phyloP scores from a whole-genome alignment of 2,113 vertebrate species.

The Alligator sinensis region DNA sequence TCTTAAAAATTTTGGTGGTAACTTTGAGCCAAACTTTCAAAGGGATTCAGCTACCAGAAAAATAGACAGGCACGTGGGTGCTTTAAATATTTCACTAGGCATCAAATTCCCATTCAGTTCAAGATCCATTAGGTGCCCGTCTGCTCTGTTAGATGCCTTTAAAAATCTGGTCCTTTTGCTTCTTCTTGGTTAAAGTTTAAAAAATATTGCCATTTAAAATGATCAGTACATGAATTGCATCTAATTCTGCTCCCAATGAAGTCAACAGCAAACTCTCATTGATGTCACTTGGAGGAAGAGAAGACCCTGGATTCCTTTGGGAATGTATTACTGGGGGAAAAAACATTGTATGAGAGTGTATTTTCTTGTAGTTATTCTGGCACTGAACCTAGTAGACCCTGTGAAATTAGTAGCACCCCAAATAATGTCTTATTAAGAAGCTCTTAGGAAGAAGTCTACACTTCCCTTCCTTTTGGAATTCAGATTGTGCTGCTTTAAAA shows the following conservation, averaged over 20 bases:
- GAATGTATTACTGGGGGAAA: background rate
- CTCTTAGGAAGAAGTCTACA: background rate
- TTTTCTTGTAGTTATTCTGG: background rate
- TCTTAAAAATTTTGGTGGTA: background rate
- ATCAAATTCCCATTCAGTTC: background rate
- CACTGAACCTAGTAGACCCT: background rate
- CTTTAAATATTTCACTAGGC: fast-evolving
- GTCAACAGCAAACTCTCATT: background rate
- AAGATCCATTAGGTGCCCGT: background rate
- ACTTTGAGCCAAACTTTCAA: background rate
- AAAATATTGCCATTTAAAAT: background rate
- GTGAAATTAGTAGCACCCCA: background rate
- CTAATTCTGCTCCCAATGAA: background rate
- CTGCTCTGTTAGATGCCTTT: background rate
- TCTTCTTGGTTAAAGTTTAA: background rate
- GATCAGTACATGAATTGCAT: background rate
- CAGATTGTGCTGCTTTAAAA: background rate
- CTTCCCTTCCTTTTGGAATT: background rate
- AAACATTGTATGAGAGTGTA: background rate
- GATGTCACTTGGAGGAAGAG: background rate
- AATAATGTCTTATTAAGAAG: background rate
- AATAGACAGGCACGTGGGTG: background rate
- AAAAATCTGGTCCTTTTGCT: background rate
- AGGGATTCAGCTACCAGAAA: background rate
- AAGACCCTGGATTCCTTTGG: background rate